Evolutionary conservation across 2,888 invertebrate species (phyloP), one percentile per base, ranked within the genome.

Genomic region (Dryococelus australis): DNA sequence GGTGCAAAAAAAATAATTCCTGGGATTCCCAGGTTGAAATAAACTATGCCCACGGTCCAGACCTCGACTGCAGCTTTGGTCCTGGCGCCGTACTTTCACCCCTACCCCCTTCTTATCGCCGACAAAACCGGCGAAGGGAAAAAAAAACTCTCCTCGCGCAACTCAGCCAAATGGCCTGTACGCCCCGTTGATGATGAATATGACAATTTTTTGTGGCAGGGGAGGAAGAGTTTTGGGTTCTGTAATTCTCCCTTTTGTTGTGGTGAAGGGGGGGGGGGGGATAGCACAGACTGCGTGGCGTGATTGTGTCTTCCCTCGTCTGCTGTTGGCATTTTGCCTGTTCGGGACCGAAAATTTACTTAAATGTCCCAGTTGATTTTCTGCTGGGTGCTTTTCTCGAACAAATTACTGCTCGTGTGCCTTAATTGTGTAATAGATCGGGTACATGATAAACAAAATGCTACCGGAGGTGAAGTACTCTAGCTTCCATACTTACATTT

Each of bases 21-120:
- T 5, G 65, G 47, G 65, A 65, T 65, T 65, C 24, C 65, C 65
- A 20, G 8, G 65, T 10, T 65, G 65, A 65, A 65, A 65, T 65
- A 65, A 65, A 65, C 65, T 8, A 65, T 65, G 65, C 86, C 47
- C 28, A 13, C 78, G n/a, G 35, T n/a, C 84, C 47, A 35, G 26
- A 35, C 84, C 84, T 24, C 84, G 84, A 84, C 84, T 43, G 84
- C 84, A 84, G 47, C 84, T 83, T 43, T 16, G 35, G 35, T 83
- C 24, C 27, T 8, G 35, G 13, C 83, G 24, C 43, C 9, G 5
- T 28, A 0, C 27, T n/a, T 28, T 28, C 83, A 20, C 65, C 65
- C 65, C 65, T 24, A 20, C 65, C 65, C 10, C 65, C 65, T n/a
- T 16, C 65, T 84, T 84, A 43, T 47, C 26, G 20, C 24, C 24